phyloP scores from a whole-genome alignment of 2,888 invertebrate genomes.

The Aphidoletes aphidimyza region DNA sequence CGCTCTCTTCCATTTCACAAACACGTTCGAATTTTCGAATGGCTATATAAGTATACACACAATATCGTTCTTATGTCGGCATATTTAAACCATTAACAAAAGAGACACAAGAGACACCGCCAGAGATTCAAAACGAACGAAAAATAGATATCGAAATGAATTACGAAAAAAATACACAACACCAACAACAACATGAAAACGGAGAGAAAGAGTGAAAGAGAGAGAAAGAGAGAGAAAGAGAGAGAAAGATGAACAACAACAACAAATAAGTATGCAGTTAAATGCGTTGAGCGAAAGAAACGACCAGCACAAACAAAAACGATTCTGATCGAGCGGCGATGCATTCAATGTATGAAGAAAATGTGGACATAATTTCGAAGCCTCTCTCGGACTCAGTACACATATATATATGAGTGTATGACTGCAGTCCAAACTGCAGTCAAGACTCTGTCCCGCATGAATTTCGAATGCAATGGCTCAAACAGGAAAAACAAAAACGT shows the following conservation, averaged over 20 bases:
- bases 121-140: constrained; percentile 23
- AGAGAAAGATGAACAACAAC: not conserved
- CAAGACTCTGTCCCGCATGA: too few relatives aligned
- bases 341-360: constrained; percentile 37
- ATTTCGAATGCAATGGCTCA: constrained; percentile 13
- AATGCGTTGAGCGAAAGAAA: constrained; percentile 26
- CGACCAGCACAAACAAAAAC: constrained; percentile 48
- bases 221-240: not conserved
- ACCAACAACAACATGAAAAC: not conserved
- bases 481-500: not conserved
- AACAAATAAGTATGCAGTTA: constrained; percentile 49
- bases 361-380: constrained; percentile 9
- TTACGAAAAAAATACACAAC: too few relatives aligned
- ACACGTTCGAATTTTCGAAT: constrained; percentile 26
- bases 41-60: constrained; percentile 44
- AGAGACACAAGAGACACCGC: constrained; percentile 47
- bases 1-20: constrained; percentile 5
- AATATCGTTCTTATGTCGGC: constrained; percentile 44
- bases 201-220: not conserved
- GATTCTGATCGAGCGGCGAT: constrained; percentile 7
- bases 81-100: constrained; percentile 51
- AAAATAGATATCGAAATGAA: constrained; percentile 38
- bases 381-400: too few relatives aligned
- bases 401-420: constrained; percentile 1
- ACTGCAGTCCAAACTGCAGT: constrained; percentile 10